phyloP scores from a whole-genome alignment of 2,113 vertebrate genomes.

The Lampris megalopsis region DNA sequence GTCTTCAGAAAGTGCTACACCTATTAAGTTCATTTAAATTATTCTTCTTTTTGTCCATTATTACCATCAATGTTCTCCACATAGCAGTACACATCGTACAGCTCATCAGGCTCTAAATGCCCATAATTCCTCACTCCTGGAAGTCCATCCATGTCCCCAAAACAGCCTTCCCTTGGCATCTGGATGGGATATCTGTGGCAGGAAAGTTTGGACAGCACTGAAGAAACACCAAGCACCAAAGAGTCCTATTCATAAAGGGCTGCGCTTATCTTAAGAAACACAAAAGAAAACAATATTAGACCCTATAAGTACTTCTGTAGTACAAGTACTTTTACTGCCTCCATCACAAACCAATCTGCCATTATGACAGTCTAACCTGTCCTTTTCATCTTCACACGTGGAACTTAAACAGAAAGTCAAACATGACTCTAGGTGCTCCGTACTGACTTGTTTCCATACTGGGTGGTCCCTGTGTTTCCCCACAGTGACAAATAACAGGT shows the following conservation, averaged over 20 bases:
- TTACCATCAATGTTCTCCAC: constrained; percentile 90
- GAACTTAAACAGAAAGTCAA: background rate
- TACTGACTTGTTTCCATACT: background rate
- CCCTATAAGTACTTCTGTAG: constrained; percentile 9
- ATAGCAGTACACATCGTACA: constrained; percentile 95
- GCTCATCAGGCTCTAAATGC: constrained; percentile 85
- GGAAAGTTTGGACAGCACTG: constrained; percentile 4
- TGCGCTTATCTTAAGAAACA: background rate
- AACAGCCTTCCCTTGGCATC: constrained; percentile 90
- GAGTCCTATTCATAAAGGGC: background rate
- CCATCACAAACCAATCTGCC: constrained; percentile 15
- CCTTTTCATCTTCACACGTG: constrained; percentile 1
- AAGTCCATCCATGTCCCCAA: constrained; percentile 91
- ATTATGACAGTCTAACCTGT: background rate
- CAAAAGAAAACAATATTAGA: background rate
- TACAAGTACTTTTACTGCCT: constrained; percentile 11
- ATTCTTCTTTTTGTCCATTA: no score
- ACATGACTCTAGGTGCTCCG: constrained; percentile 5
- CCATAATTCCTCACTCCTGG: constrained; percentile 93
- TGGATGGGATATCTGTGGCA: constrained; percentile 91
- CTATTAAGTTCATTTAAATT: background rate
- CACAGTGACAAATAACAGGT: no score
- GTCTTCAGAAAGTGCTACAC: background rate
- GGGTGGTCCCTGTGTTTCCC: background rate
- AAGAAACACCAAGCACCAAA: constrained; percentile 1